phyloP scores from a whole-genome alignment of 2,113 vertebrate species.

The Climacteris rufus region DNA sequence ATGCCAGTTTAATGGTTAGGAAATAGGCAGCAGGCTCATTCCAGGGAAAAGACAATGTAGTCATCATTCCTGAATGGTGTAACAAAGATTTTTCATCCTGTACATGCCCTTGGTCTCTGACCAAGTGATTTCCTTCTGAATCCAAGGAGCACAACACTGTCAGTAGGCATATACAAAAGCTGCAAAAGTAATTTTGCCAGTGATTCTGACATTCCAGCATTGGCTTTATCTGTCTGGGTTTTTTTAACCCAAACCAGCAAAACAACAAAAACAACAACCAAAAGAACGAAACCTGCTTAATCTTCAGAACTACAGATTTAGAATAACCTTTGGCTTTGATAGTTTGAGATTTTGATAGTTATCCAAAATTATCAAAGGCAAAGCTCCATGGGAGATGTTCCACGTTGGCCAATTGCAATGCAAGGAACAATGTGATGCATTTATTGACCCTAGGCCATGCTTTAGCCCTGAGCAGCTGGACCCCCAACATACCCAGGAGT shows the following conservation, averaged over 20 bases:
- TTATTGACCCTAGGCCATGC: not conserved
- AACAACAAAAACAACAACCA: not conserved
- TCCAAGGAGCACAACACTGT: not conserved
- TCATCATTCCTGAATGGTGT: not conserved
- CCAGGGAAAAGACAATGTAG: not conserved
- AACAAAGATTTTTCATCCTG: not conserved
- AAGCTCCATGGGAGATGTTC: not conserved
- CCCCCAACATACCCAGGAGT: not conserved
- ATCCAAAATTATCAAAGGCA: not conserved
- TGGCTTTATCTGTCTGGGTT: not conserved
- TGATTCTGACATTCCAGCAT: not conserved
- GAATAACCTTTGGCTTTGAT: not conserved
- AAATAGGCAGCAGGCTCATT: not conserved
- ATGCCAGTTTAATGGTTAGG: not conserved
- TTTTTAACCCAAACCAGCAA: not conserved
- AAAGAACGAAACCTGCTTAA: not conserved
- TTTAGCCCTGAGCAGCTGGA: not conserved
- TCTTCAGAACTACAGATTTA: not conserved
- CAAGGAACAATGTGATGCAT: not conserved
- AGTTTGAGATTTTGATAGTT: not conserved
- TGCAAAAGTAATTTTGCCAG: not conserved
- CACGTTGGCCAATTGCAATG: not conserved
- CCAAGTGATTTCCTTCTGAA: not conserved
- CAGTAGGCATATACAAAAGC: not conserved
- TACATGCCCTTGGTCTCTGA: not conserved